phyloP scores from a whole-genome alignment of 2,888 invertebrate species.

The Mythimna lalbum region DNA sequence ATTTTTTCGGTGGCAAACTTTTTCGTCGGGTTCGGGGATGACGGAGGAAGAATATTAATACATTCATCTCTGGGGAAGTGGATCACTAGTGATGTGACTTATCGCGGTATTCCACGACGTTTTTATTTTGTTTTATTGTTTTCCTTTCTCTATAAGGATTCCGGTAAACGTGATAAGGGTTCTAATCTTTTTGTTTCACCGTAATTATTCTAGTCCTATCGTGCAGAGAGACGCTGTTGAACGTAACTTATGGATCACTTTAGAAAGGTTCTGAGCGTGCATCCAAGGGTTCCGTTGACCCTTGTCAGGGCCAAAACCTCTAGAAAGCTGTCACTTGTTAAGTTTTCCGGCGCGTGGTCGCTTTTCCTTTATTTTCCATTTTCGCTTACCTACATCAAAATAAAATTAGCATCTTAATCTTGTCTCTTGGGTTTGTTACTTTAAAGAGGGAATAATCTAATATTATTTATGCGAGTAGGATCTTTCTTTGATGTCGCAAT shows the following conservation, averaged over 20 bases:
- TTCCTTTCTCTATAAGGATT: conserved; percentile 32
- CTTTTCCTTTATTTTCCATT: conserved; percentile 46
- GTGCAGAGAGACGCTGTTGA: conserved; percentile 36
- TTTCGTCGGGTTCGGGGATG: conserved; percentile 45
- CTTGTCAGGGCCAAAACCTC: conserved; percentile 54
- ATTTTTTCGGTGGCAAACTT: conserved; percentile 56
- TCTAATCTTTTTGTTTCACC: conserved; percentile 38
- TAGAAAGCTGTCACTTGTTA: conserved; percentile 62
- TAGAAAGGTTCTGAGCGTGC: conserved; percentile 39
- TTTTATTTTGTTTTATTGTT: conserved; percentile 52
- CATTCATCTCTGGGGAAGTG: conserved; percentile 44
- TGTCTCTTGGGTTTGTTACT: conserved; percentile 15
- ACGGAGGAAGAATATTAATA: conserved; percentile 60
- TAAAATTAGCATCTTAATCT: conserved; percentile 54
- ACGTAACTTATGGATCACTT: conserved; percentile 56
- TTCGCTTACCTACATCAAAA: conserved; percentile 53
- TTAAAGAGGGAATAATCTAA: conserved; percentile 33
- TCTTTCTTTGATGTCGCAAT: conserved; percentile 41
- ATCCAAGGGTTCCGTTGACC: conserved; percentile 51
- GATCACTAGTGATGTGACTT: conserved; percentile 59
- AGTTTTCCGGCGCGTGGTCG: conserved; percentile 52
- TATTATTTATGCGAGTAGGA: conserved; percentile 22
- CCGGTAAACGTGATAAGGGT: conserved; percentile 31
- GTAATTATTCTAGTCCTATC: conserved; percentile 37
- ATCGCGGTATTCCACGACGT: conserved; percentile 21